phyloP scores from a whole-genome alignment of 53 echinoderm and acorn worm genomes.

The Glandiceps talaboti region DNA sequence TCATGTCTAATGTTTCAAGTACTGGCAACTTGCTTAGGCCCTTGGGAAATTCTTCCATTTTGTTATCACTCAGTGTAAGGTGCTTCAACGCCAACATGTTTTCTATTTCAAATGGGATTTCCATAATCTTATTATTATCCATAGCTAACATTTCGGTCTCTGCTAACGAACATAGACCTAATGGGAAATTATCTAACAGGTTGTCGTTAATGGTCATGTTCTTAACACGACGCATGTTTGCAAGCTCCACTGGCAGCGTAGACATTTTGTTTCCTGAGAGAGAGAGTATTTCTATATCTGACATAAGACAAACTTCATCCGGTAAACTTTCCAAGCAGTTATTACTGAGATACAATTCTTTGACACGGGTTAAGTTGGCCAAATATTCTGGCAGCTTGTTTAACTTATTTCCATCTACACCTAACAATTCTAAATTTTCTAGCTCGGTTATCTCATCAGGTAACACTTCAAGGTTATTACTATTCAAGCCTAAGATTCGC shows the following conservation, averaged over 20 bases:
- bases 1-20: conserved; percentile 46
- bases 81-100: conserved; percentile 49
- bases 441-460: conserved; percentile 43
- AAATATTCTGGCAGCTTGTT: conserved; percentile 36
- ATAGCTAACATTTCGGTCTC: conserved; percentile 46
- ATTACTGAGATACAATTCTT: conserved; percentile 48
- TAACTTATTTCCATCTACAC: conserved; percentile 48
- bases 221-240: conserved; percentile 46
- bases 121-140: conserved; percentile 43
- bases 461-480: conserved; percentile 44
- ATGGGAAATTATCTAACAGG: conserved; percentile 31
- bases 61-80: conserved; percentile 51
- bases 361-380: conserved; percentile 35
- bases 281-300: conserved; percentile 50
- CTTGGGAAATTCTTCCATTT: conserved; percentile 47
- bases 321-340: conserved; percentile 50
- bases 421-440: conserved; percentile 33
- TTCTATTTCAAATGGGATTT: conserved; percentile 59
- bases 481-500: conserved; percentile 46
- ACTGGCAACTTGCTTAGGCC: conserved; percentile 53
- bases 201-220: conserved; percentile 56
- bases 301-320: conserved; percentile 61
- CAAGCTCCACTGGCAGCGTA: conserved; percentile 65
- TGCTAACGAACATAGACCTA: conserved; percentile 45
- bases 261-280: conserved; percentile 49